phyloP scores from a whole-genome alignment of 2,797 vertebrate species.

The Epinephelus malabaricus region DNA sequence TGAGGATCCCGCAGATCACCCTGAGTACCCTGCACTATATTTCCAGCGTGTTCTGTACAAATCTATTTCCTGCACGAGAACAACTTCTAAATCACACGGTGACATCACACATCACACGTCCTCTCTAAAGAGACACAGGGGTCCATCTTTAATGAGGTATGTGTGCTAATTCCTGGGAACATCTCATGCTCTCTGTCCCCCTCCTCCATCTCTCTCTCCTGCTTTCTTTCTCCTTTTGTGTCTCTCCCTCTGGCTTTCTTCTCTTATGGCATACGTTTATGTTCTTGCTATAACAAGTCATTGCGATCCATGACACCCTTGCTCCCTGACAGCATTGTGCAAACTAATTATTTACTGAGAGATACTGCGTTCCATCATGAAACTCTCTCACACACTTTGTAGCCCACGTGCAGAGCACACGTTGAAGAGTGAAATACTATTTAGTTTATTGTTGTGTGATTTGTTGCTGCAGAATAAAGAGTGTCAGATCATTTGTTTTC shows the following conservation, averaged over 20 bases:
- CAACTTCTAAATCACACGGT: not conserved
- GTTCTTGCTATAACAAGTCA: slow-evolving; percentile 43
- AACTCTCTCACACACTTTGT: slow-evolving; percentile 6
- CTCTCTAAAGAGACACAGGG: slow-evolving; percentile 46
- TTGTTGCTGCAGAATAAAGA: not conserved
- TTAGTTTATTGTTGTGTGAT: slow-evolving; percentile 1
- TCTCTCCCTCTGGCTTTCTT: slow-evolving; percentile 28
- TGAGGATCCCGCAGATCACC: too few species aligned
- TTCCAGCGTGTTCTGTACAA: not conserved
- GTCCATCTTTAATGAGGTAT: slow-evolving; percentile 38
- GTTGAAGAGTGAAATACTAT: not conserved
- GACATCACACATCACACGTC: slow-evolving; percentile 44
- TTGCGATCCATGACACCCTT: slow-evolving; percentile 41
- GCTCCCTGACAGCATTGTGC: slow-evolving; percentile 53
- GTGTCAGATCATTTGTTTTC: slow-evolving; percentile 23
- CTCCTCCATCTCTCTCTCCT: not conserved
- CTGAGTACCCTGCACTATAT: too few species aligned
- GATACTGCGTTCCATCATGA: slow-evolving; percentile 17
- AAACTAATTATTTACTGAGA: slow-evolving; percentile 59
- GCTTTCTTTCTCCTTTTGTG: slow-evolving; percentile 29
- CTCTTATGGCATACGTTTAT: slow-evolving; percentile 16
- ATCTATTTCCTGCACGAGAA: not conserved
- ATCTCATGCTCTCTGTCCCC: not conserved
- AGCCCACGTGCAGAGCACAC: not conserved
- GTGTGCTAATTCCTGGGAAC: slow-evolving; percentile 60